These are phyloP conservation scores for Thermophis baileyi DNA, from an alignment of 2,113 vertebrate species.

Conservation along the genomic window DNA sequence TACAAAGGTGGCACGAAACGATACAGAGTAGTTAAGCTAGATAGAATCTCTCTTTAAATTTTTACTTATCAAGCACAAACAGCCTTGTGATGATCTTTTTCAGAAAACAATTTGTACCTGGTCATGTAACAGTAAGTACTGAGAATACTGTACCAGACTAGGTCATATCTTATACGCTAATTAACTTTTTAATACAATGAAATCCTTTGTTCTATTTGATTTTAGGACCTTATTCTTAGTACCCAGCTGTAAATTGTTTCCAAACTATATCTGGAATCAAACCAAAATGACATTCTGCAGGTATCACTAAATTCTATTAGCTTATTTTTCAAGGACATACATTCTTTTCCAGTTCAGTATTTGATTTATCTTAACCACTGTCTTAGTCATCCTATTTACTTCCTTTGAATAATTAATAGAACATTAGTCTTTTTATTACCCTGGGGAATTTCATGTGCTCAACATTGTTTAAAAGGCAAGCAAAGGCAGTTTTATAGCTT, in stretches of 20 bases:
- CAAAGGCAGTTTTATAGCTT: neutral
- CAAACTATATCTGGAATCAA: neutral
- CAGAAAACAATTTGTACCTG: neutral
- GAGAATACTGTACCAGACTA: neutral
- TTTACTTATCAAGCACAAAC: neutral
- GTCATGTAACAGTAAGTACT: neutral
- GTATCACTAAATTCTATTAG: neutral
- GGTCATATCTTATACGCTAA: neutral
- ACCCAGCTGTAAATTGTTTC: neutral
- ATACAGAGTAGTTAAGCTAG: neutral
- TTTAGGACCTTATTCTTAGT: neutral
- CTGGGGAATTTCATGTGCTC: neutral
- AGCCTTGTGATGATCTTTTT: neutral
- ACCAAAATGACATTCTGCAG: neutral
- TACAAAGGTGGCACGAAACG: neutral
- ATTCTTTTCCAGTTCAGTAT: neutral
- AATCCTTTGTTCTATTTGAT: neutral
- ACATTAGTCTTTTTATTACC: neutral
- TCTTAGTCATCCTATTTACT: neutral
- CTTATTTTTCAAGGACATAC: neutral
- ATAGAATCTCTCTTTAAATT: neutral
- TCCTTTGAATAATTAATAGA: constrained; percentile 5
- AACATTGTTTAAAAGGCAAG: neutral
- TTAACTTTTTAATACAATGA: neutral
- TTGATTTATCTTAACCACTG: constrained; percentile 1